Conservation (phyloP, 2,888 invertebrate genomes). For the Megalurothrips usitatus region DNA sequence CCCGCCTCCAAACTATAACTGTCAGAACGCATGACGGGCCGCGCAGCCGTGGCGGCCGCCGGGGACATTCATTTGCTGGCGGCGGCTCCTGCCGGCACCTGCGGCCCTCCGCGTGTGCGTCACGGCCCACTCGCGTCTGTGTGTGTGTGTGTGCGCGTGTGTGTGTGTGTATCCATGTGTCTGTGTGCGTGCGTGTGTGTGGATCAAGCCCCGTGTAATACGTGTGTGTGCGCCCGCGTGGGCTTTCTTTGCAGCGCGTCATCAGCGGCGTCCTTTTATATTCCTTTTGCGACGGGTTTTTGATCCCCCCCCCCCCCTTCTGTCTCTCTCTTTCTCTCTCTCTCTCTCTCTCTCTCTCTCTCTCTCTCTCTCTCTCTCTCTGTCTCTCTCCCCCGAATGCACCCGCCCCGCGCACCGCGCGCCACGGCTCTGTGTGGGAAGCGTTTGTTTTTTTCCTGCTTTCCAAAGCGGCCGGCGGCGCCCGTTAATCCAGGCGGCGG, state of each 20-base stretch:
- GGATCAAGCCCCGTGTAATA: neutral
- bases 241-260: too few relatives aligned
- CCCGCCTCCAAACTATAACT: neutral
- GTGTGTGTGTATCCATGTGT: too few relatives aligned
- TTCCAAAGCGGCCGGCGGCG: neutral
- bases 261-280: too few relatives aligned
- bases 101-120: neutral
- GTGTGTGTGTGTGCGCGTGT: neutral
- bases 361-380: slow-evolving; percentile 17
- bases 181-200: too few relatives aligned
- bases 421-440: neutral
- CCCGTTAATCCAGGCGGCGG: slow-evolving; percentile 13
- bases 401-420: neutral
- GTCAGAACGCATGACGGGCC: too few relatives aligned
- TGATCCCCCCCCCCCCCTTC: neutral
- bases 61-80: too few relatives aligned
- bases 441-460: neutral
- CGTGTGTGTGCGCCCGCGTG: too few relatives aligned
- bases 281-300: neutral
- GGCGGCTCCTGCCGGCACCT: too few relatives aligned
- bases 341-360: neutral
- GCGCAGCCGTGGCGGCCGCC: too few relatives aligned
- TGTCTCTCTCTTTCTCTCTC: neutral
- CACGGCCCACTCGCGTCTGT: neutral
- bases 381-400: slow-evolving; percentile 13